Evolutionary conservation across 2,888 invertebrate species (phyloP), one percentile per base, ranked within the genome.

Genomic region (Choristoneura rosaceana): DNA sequence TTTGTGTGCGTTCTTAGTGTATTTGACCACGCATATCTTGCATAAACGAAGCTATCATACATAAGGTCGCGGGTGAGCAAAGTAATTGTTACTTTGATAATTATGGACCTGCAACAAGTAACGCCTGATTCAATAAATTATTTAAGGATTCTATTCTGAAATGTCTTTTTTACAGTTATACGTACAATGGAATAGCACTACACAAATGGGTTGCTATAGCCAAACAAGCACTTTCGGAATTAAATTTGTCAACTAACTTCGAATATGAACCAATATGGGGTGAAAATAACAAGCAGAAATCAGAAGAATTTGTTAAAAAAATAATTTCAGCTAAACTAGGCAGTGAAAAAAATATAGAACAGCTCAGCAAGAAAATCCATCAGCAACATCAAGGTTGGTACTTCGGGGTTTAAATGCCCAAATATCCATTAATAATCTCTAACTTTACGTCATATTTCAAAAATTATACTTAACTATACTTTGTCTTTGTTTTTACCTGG

Each of bases 221-320:
- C 2, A 93, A 93, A 77, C 94, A 94, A 80, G 88, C 94, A 15
- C 92, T 96, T 79, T 95, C 96, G 62, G 96, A 95, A 76, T 84
- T 94, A 14, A 94, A 94, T 77, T 82, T 92, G 74, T 92, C 95
- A 0, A 84, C 95, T 0, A 92, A 90, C 63, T 95, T 94, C 74
- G 90, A 93, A 74, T 94, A 94, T 74, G 89, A 90, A 63, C 90
- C 91, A 1, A 87, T 93, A 79, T 90, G 95, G 95, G 84, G 84
- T 79, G 87, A 95, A 74, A 84, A 84, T 80, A 90, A 84, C 69
- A 87, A 86, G 61, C 80, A 81, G 8, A 85, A 82, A 70, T 84
- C 85, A 2, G 75, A 87, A 45, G 90, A 91, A 65, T 87, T 94
- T 74, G 78, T 93, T 0, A 88, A 87, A 74, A 90, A 87, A 79